Evolutionary conservation across 1,140 invertebrate genomes (phyloP).

Genomic region (Brachionus manjavacas): DNA sequence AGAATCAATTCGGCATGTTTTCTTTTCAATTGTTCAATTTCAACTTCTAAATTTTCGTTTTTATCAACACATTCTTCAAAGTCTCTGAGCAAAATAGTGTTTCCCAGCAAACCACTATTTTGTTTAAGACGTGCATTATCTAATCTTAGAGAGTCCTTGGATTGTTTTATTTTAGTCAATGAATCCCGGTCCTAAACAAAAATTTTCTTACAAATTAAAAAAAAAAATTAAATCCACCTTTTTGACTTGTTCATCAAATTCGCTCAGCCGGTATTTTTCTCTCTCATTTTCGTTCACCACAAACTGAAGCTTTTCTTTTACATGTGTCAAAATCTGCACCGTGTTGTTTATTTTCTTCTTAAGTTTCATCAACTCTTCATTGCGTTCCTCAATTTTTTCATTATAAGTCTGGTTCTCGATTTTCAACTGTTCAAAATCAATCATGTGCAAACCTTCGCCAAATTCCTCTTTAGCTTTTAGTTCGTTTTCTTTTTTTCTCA

Average conservation of each 20-base stretch:
- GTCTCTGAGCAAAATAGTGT: constrained; percentile 53
- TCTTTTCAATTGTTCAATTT: constrained; percentile 48
- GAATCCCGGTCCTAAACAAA: constrained; percentile 54
- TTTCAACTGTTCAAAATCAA: constrained; percentile 59
- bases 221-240: constrained; percentile 47
- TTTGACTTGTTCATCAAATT: constrained; percentile 51
- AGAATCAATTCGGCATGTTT: constrained; percentile 54
- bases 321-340: constrained; percentile 57
- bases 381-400: constrained; percentile 59
- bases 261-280: constrained; percentile 49
- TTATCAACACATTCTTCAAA: constrained; percentile 54
- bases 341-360: constrained; percentile 57
- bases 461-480: constrained; percentile 58
- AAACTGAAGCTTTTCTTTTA: constrained; percentile 58
- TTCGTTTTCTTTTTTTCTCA: constrained; percentile 55
- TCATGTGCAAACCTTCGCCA: constrained; percentile 56
- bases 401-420: constrained; percentile 60
- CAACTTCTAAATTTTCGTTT: constrained; percentile 47
- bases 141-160: constrained; percentile 53
- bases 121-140: constrained; percentile 54
- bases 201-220: background rate
- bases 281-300: constrained; percentile 53
- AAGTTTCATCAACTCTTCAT: constrained; percentile 57
- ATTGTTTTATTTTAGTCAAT: constrained; percentile 55
- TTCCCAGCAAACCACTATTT: constrained; percentile 56